Percentiles rank a stretch among this genome's conserved stretches.
These are phyloP conservation scores for Marronus borbonicus DNA, from an alignment of 2,888 invertebrate species.

Conservation along the genomic window DNA sequence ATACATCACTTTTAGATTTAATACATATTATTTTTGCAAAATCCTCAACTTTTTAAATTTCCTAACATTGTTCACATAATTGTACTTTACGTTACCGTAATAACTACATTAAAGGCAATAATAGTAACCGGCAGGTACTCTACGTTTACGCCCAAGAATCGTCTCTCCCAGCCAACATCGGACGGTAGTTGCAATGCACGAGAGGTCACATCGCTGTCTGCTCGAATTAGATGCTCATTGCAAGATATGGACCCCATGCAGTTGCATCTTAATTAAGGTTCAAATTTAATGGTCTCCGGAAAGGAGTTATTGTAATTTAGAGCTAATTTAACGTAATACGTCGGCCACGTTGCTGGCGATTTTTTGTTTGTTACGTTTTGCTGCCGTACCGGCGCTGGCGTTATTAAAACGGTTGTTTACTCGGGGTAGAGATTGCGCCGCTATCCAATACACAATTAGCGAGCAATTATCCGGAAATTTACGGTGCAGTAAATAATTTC, in stretches of 20 bases:
- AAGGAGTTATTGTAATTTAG: conserved; percentile 50
- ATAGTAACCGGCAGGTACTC: background rate
- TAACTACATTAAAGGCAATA: background rate
- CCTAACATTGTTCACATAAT: background rate
- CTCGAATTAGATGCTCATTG: conserved; percentile 48
- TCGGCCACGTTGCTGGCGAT: conserved; percentile 20
- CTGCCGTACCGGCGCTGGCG: background rate
- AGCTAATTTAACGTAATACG: conserved; percentile 48
- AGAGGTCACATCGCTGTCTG: conserved; percentile 48
- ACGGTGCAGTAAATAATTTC: conserved; percentile 44
- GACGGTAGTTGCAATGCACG: conserved; percentile 17
- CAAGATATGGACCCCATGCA: conserved; percentile 50
- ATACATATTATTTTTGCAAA: no score
- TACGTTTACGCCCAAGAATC: background rate
- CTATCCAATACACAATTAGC: conserved; percentile 46
- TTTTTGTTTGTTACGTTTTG: conserved; percentile 16
- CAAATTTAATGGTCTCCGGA: conserved; percentile 49
- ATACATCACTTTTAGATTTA: no score
- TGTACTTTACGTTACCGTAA: background rate
- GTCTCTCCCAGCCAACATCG: background rate
- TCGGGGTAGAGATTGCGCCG: conserved; percentile 44
- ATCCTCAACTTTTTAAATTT: no score
- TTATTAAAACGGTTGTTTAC: conserved; percentile 33
- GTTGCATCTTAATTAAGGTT: conserved; percentile 52
- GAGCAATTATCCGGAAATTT: conserved; percentile 47